A percentile compares a stretch with the other conserved stretches of the same genome.
Evolutionary conservation across 2,888 invertebrate genomes (phyloP).

Genomic region (Drosophila limbata): DNA sequence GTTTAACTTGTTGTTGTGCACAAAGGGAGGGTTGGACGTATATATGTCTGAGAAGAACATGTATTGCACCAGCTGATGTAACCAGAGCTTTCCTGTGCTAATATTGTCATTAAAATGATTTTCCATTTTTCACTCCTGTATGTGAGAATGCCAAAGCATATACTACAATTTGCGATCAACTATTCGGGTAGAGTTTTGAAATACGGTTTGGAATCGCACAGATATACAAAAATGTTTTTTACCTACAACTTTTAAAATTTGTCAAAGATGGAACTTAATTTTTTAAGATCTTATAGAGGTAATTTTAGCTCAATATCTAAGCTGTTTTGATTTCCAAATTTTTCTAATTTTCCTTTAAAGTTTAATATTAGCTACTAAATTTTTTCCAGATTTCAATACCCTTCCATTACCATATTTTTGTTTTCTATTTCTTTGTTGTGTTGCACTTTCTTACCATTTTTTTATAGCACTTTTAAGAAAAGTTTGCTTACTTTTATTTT

Average conservation of each 20-base stretch:
- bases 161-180: not conserved
- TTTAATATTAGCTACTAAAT: too few relatives aligned
- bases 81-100: not conserved
- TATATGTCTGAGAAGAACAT: not conserved
- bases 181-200: not conserved
- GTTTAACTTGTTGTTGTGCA: not conserved
- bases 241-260: too few relatives aligned
- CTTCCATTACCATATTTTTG: not conserved
- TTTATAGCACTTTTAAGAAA: constrained; percentile 1
- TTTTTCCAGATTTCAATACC: too few relatives aligned
- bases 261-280: too few relatives aligned
- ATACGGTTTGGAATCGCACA: not conserved
- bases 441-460: not conserved
- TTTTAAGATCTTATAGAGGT: too few relatives aligned
- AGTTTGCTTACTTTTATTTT: constrained; percentile 12
- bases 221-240: too few relatives aligned
- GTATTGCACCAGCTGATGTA: not conserved
- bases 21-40: not conserved
- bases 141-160: not conserved
- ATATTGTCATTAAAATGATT: not conserved
- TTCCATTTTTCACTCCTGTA: not conserved
- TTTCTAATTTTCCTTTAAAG: too few relatives aligned
- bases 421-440: not conserved
- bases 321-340: not conserved
- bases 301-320: not conserved